Conservation (phyloP, 2,888 invertebrate species). For the Dynastes tityus region DNA sequence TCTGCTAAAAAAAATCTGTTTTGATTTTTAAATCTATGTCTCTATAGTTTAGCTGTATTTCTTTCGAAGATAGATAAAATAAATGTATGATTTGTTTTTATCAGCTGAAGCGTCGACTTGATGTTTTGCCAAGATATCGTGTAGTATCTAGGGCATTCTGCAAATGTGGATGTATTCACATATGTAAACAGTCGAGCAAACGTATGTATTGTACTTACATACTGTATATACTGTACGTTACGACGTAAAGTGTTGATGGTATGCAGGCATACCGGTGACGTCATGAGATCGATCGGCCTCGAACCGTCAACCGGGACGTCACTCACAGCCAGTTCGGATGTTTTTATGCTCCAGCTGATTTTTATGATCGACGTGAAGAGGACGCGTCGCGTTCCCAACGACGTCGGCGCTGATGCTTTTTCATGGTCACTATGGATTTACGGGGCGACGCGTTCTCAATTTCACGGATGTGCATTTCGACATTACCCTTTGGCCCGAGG, state of each 20-base stretch:
- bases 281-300: constrained; percentile 53
- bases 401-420: constrained; percentile 36
- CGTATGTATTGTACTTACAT: not conserved
- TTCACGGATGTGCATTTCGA: constrained; percentile 64
- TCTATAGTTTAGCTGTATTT: too few species aligned
- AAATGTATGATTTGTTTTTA: too few species aligned
- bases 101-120: too few species aligned
- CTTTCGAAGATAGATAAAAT: too few species aligned
- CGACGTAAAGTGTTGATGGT: constrained; percentile 40
- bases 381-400: constrained; percentile 45
- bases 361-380: constrained; percentile 59
- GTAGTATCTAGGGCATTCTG: too few species aligned
- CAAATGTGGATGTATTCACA: not conserved
- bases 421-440: constrained; percentile 46
- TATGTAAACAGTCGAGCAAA: not conserved
- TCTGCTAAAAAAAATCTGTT: too few species aligned
- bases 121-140: too few species aligned
- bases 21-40: too few species aligned
- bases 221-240: constrained; percentile 8
- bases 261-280: constrained; percentile 48
- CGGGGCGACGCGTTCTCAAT: constrained; percentile 60
- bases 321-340: constrained; percentile 65
- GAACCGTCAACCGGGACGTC: constrained; percentile 64
- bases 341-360: constrained; percentile 61
- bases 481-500: constrained; percentile 60